These are phyloP conservation scores for Pipa parva DNA, from an alignment of 2,113 vertebrate genomes.

Conservation along the genomic window DNA sequence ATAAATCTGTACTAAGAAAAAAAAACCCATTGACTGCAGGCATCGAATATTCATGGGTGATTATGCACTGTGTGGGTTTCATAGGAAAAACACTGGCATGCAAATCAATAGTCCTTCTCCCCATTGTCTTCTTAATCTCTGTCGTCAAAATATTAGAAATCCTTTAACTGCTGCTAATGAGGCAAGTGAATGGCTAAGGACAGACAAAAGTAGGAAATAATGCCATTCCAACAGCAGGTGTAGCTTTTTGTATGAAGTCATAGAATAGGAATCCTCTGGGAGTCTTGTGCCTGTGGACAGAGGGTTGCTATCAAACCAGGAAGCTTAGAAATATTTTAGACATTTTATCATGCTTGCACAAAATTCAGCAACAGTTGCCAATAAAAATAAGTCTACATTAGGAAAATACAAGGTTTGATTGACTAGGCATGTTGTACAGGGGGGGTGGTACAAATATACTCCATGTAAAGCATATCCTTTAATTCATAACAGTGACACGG, in stretches of 20 bases:
- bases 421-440: neutral
- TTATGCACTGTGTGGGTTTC: constrained; percentile 49
- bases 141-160: constrained; percentile 61
- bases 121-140: constrained; percentile 55
- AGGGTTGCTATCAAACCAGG: neutral
- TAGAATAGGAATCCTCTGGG: constrained; percentile 5
- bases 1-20: constrained; percentile 54
- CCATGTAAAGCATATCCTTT: neutral
- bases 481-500: neutral
- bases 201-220: constrained; percentile 29
- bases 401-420: neutral
- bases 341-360: neutral
- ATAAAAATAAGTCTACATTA: constrained; percentile 2
- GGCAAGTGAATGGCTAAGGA: constrained; percentile 54
- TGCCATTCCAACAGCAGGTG: neutral
- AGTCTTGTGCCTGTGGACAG: constrained; percentile 24
- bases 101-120: constrained; percentile 57
- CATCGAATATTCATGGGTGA: constrained; percentile 58
- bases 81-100: constrained; percentile 51
- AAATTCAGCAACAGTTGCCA: constrained; percentile 12
- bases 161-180: constrained; percentile 59
- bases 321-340: constrained; percentile 8
- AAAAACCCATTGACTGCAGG: constrained; percentile 50
- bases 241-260: neutral
- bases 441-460: neutral